Evolutionary conservation across 2,113 vertebrate genomes (phyloP), one percentile per base, ranked within the genome.

Genomic region (Coturnix japonica): DNA sequence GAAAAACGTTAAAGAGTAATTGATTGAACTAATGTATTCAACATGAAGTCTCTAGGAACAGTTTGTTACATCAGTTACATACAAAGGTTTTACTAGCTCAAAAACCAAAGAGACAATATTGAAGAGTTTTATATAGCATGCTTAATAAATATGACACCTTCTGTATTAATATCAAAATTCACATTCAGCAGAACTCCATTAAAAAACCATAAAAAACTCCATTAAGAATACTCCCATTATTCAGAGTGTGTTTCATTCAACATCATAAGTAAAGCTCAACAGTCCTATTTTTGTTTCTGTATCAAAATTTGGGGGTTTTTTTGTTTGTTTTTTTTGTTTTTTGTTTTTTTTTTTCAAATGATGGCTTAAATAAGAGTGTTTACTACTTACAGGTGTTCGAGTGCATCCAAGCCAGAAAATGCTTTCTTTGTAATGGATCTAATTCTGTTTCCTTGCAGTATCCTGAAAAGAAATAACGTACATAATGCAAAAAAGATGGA

Each of bases 391-490:
- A 99, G 97, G 94, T 99, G 98, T 95, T 99, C 98, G 94, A 99
- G 97, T 12, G 98, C 96, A 90, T 99, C 98, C 97, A 99, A 97
- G 81, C 99, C 99, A 57, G 98, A 98, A 98, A 99, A 99, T 51
- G 99, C 99, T 96, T 99, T 99, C 97, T 98, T 99, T 95, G 99
- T 99, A 93, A 99, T 98, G 2, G 99, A 99, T 65, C 99, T 98
- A 95, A 99, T 99, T 79, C 97, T 98, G 96, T 99, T 99, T 87
- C 99, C 98, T 84, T 99, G 99, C 31, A 99, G 98, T 86, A 98
- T 97, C 83, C 99, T 99, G 87, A 88, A 94, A 93, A 95, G 94
- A 28, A 31, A 28, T 35, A 21, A 91, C 78, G 75, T 41, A 63
- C 21, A 91, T 9, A 66, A 75, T 77, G 11, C 4, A 89, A 81